Evolutionary conservation across 2,888 invertebrate species (phyloP), one percentile per base, ranked within the genome.

Genomic region (Stomorhina lunata): DNA sequence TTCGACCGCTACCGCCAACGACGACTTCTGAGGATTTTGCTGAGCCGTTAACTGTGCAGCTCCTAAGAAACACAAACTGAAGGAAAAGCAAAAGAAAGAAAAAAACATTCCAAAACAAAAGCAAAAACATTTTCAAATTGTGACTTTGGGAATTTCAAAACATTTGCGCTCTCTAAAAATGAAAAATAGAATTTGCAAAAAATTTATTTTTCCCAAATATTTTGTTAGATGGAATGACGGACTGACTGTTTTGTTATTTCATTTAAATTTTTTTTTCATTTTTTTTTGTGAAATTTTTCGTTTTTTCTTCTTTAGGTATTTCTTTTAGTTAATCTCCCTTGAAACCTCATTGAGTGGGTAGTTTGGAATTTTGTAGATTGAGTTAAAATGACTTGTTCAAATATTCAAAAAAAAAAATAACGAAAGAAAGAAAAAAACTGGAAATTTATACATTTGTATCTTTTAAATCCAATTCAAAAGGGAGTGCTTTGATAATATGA

Each of bases 81-180:
- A 55, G 20, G 25, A 15, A 29, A 48, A 10, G 45, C 34, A 73
- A 53, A 29, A 75, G 32, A 25, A 53, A 53, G 45, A 15, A 2
- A 15, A 61, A 50, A 53, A 71, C 32, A 80, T 80, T 72, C 66
- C 79, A 72, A 29, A 79, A 57, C 78, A 78, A 48, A 59, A 45
- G 37, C 45, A 57, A 6, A 53, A 66, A 65, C 22, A 10, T 59
- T 61, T 68, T 77, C 66, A 68, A 76, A 80, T 77, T 76, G 72
- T 83, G 66, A 68, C 71, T 80, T 66, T 80, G 40, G 72, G 80
- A 76, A 83, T 83, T 76, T 83, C 12, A 76, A 61, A 61, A 45
- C 48, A 34, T 37, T 20, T 71, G 57, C 25, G 34, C 7, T 15
- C 45, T 71, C 48, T 63, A 50, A 29, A 48, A 9, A 32, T 34